Percentiles rank a stretch among this genome's conserved stretches.
These are phyloP conservation scores for Hydraecia micacea DNA, from an alignment of 2,888 invertebrate species.

Conservation along the genomic window DNA sequence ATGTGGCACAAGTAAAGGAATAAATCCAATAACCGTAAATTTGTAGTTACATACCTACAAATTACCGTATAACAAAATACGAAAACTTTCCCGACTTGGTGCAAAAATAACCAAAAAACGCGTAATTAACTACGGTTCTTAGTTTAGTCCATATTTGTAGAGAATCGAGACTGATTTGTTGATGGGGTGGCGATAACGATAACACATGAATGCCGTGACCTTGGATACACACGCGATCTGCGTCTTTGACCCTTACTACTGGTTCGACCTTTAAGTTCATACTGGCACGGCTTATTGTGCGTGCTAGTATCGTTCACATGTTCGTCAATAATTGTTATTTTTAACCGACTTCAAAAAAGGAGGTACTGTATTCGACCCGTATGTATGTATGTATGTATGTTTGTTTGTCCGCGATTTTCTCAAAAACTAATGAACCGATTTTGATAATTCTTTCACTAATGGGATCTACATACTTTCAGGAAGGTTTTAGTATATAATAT, in stretches of 20 bases:
- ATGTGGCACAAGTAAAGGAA: too few species aligned
- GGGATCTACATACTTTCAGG: too few species aligned
- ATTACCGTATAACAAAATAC: constrained; percentile 4
- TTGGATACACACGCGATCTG: constrained; percentile 62
- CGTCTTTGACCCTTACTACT: constrained; percentile 53
- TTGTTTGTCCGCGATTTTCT: too few species aligned
- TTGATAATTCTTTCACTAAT: too few species aligned
- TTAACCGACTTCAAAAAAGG: too few species aligned
- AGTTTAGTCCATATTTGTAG: constrained; percentile 37
- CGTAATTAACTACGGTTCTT: constrained; percentile 16
- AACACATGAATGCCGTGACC: constrained; percentile 54
- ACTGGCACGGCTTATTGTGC: neutral
- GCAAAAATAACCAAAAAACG: constrained; percentile 23
- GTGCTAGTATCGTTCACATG: neutral
- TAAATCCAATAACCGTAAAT: too few species aligned
- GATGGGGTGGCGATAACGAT: constrained; percentile 52
- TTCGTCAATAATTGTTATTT: neutral
- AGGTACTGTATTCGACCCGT: too few species aligned
- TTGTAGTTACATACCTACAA: too few species aligned
- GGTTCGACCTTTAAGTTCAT: constrained; percentile 27
- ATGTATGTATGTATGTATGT: too few species aligned
- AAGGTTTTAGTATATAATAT: too few species aligned
- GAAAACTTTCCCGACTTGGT: neutral
- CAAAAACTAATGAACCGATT: too few species aligned
- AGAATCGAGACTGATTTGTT: constrained; percentile 51